Evolutionary conservation across 2,113 vertebrate species (phyloP).

Genomic region (Maccullochella peelii): DNA sequence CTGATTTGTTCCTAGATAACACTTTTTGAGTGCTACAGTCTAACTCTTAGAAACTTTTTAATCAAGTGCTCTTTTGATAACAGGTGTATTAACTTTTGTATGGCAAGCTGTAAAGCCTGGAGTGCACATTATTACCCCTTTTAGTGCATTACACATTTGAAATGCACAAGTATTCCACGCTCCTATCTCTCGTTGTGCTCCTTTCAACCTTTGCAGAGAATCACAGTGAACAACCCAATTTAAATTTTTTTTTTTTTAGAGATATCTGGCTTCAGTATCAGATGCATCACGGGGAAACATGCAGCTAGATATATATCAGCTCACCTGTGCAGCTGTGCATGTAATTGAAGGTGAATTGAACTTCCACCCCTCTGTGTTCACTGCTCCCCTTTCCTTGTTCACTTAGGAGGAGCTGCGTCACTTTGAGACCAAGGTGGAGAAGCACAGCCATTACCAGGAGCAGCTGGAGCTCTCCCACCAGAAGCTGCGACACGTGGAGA

Average conservation of each 20-base stretch:
- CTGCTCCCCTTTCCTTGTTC: not conserved
- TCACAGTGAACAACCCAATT: conserved; percentile 32
- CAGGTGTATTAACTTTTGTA: conserved; percentile 14
- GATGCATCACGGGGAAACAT: conserved; percentile 35
- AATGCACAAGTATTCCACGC: conserved; percentile 13
- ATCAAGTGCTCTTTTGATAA: conserved; percentile 1
- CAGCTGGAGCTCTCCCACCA: conserved; percentile 96
- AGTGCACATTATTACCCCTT: conserved; percentile 19
- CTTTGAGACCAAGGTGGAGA: conserved; percentile 96
- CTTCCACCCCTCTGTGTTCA: not conserved
- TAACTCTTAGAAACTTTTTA: conserved; percentile 5
- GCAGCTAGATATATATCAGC: conserved; percentile 12
- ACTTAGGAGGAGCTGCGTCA: conserved; percentile 94
- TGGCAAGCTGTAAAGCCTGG: not conserved
- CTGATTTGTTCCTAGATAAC: not conserved
- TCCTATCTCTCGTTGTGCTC: not conserved
- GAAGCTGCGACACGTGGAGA: conserved; percentile 92
- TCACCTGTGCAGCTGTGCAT: conserved; percentile 31
- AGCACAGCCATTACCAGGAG: conserved; percentile 96
- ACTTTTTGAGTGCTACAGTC: not conserved
- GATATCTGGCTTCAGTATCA: conserved; percentile 7
- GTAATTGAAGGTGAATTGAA: conserved; percentile 40
- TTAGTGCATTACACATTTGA: conserved; percentile 28
- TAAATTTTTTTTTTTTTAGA: conserved; percentile 15
- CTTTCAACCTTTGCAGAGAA: conserved; percentile 49